Evolutionary conservation across 2,113 vertebrate genomes (phyloP), one percentile per base, ranked within the genome.

Genomic region (Hassar affinis): DNA sequence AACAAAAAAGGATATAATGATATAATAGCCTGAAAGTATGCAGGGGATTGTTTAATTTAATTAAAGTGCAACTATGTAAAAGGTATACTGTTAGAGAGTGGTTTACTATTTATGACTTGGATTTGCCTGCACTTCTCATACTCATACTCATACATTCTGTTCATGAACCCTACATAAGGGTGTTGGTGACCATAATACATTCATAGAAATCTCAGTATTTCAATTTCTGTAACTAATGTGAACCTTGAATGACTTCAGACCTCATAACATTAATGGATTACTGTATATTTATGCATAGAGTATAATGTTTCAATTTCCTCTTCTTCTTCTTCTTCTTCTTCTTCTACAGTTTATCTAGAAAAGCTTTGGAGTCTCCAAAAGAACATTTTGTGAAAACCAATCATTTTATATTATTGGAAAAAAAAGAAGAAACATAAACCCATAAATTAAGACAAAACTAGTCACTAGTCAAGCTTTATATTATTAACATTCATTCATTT

Each of bases 11-110:
- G 25, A 47, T 22, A 17, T 30, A 1, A 52, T 30, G 33, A 45
- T 20, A 77, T 56, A 12, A 78, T 6, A 49, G 38, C 11, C 18
- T 66, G 10, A 52, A 66, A 66, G 30, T 22, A 80, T 51, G 27
- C 33, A 47, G 4, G 0, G 6, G 30, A 45, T 42, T 81, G 51
- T 81, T 59, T 81, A 72, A 45, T 11, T 6, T 27, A 72, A 81
- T 30, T 2, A 72, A 57, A 51, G 17, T 9, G 47, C 8, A 64
- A 52, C 57, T 66, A 80, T 56, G 51, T 59, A 54, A 56, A 77
- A 11, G 25, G 18, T 62, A 83, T 52, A 76, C 30, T 64, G 42
- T 76, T 68, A 49, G 42, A 56, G 45, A 66, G 47, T 68, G 82
- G 78, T 75, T 47, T 18, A 47, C 18, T 49, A 30, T 45, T 77